Evolutionary conservation across 2,888 invertebrate genomes (phyloP).

Genomic region (Chaetoderma sp.): DNA sequence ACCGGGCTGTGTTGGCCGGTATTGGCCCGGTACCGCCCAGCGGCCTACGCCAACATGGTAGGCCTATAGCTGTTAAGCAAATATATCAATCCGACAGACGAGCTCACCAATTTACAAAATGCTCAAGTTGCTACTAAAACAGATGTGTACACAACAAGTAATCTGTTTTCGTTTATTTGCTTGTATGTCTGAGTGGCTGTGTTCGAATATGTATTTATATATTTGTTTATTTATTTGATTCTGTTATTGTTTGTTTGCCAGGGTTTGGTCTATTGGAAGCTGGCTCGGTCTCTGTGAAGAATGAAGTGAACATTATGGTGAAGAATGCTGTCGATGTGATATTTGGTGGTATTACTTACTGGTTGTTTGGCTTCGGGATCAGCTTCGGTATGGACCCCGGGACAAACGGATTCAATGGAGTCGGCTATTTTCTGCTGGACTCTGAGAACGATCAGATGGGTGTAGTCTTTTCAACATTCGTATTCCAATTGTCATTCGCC

Average conservation of each 20-base stretch:
- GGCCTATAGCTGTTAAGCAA: too few species aligned
- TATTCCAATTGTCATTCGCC: slow-evolving; percentile 60
- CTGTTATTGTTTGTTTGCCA: slow-evolving; percentile 66
- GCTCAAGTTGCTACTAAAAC: slow-evolving; percentile 22
- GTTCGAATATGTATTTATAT: not conserved
- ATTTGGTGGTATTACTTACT: slow-evolving; percentile 93
- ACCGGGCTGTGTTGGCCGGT: too few species aligned
- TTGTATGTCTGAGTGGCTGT: not conserved
- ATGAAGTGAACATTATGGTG: slow-evolving; percentile 98
- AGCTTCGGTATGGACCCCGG: slow-evolving; percentile 78
- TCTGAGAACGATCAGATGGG: slow-evolving; percentile 68
- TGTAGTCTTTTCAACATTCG: slow-evolving; percentile 48
- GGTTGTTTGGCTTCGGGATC: slow-evolving; percentile 94
- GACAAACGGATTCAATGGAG: slow-evolving; percentile 84
- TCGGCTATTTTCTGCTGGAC: slow-evolving; percentile 84
- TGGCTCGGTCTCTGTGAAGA: slow-evolving; percentile 83
- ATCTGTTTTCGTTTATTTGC: not conserved
- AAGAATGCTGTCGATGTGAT: slow-evolving; percentile 95
- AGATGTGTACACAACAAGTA: slow-evolving; percentile 2
- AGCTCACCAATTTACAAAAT: slow-evolving; percentile 18
- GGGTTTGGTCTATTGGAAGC: slow-evolving; percentile 95
- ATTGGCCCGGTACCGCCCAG: too few species aligned
- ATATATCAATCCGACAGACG: slow-evolving; percentile 14
- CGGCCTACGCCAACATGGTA: too few species aligned
- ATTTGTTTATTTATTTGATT: not conserved